Evolutionary conservation across 2,113 vertebrate species (phyloP).

Genomic region (Amazona vittata): DNA sequence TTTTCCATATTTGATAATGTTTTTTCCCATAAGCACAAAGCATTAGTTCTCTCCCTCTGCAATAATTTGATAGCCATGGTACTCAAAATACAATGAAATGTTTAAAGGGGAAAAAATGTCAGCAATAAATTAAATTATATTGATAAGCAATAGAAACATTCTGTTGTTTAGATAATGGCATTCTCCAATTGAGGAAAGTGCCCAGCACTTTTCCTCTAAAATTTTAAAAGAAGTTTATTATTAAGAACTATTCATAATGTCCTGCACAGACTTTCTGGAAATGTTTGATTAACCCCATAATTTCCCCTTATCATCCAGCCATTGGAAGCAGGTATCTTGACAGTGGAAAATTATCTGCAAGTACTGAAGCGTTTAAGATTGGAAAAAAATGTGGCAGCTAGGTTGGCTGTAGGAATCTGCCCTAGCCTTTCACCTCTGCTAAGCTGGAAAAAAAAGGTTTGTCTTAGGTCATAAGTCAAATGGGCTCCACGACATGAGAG

Average conservation of each 20-base stretch:
- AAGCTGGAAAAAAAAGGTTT: background rate
- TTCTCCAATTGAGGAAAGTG: background rate
- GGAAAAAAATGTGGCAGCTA: background rate
- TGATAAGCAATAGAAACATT: background rate
- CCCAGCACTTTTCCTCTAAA: background rate
- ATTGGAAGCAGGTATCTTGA: background rate
- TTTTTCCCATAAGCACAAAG: background rate
- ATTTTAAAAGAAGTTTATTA: background rate
- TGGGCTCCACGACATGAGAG: background rate
- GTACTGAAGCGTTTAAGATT: background rate
- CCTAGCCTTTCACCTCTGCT: slow-evolving; percentile 15
- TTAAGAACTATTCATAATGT: background rate
- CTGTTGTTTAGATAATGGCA: background rate
- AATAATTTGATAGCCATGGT: background rate
- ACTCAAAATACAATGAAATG: background rate
- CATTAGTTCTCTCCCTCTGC: background rate
- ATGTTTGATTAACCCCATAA: background rate
- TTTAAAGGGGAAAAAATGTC: background rate
- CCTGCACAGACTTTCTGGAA: background rate
- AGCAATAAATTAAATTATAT: background rate
- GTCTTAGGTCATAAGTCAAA: slow-evolving; percentile 26
- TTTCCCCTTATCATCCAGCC: background rate
- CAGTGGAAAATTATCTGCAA: background rate
- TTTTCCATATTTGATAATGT: background rate
- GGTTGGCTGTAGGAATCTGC: background rate